Evolutionary conservation across 2,888 invertebrate species (phyloP), one percentile per base, ranked within the genome.

Genomic region (Eupithecia subumbrata): DNA sequence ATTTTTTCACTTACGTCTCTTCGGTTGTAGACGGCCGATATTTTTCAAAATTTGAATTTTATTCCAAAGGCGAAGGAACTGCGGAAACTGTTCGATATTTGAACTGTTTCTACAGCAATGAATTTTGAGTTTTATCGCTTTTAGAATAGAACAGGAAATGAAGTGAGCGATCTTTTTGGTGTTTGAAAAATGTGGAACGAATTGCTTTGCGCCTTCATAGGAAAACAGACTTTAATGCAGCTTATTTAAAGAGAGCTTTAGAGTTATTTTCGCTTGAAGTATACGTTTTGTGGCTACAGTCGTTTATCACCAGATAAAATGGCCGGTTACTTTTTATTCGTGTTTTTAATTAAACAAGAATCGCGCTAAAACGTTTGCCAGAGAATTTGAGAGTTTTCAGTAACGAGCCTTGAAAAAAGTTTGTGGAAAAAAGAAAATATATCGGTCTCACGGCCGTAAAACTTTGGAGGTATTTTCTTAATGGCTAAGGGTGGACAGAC

Each of bases 271-370:
- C 74, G 79, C 75, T 40, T 64, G 75, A 48, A 76, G 67, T 56
- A 72, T 74, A 77, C 80, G 80, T 81, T 85, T 83, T 84, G 82
- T 81, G 83, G 84, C 83, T 75, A 69, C 79, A 82, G 85, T 84
- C 85, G 92, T 94, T 90, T 90, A 94, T 94, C 94, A 91, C 90
- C 87, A 88, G 90, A 93, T 93, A 93, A 94, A 93, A 91, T 86
- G 88, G 89, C 86, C 86, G 86, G 89, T 89, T 88, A 60, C 60
- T 90, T 91, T 94, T 94, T 94, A 93, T 93, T 91, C 91, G 88
- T 89, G 89, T 92, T 94, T 94, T 94, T 94, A 94, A 94, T 94
- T 94, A 94, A 93, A 93, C 93, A 92, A 90, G 79, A 78, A 73
- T 81, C 78, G 79, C 79, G 86, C 84, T 84, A 86, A 88, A 89